These are phyloP conservation scores for Seira sanloemensis DNA, from an alignment of 2,888 invertebrate genomes.

Conservation along the genomic window DNA sequence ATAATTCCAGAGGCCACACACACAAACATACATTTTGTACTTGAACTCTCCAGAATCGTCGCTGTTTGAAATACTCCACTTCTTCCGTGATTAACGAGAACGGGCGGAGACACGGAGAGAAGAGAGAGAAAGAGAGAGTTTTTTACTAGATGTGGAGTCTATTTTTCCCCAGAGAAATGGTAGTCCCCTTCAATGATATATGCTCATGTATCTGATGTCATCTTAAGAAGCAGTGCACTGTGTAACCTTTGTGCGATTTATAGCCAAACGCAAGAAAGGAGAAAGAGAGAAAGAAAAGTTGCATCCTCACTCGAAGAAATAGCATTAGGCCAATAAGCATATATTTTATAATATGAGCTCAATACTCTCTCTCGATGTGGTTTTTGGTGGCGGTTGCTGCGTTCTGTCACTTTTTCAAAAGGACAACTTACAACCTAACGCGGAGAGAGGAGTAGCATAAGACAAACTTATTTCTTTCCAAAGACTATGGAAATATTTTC, in stretches of 20 bases:
- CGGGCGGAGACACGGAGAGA: conserved; percentile 53
- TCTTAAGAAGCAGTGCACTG: background rate
- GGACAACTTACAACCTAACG: background rate
- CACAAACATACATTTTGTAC: too few relatives aligned
- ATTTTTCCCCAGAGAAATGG: conserved; percentile 55
- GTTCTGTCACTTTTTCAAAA: background rate
- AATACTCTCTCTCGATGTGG: background rate
- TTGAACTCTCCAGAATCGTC: too few relatives aligned
- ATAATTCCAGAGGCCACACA: too few relatives aligned
- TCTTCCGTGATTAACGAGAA: conserved; percentile 69
- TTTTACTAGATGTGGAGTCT: conserved; percentile 55
- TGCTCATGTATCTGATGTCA: conserved; percentile 20
- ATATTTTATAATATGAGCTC: background rate
- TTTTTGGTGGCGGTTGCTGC: background rate
- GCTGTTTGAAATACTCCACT: too few relatives aligned
- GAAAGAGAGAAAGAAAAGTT: too few relatives aligned
- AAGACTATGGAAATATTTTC: conserved; percentile 15
- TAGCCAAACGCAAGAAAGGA: background rate
- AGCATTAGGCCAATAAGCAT: conserved; percentile 43
- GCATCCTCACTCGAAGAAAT: conserved; percentile 24
- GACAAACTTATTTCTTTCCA: conserved; percentile 17
- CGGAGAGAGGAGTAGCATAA: too few relatives aligned
- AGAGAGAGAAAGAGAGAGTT: too few relatives aligned
- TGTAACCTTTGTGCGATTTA: background rate
- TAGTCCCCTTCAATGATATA: conserved; percentile 49